Conservation (phyloP, 2,888 invertebrate species). For the Dolichopus griseipennis region DNA sequence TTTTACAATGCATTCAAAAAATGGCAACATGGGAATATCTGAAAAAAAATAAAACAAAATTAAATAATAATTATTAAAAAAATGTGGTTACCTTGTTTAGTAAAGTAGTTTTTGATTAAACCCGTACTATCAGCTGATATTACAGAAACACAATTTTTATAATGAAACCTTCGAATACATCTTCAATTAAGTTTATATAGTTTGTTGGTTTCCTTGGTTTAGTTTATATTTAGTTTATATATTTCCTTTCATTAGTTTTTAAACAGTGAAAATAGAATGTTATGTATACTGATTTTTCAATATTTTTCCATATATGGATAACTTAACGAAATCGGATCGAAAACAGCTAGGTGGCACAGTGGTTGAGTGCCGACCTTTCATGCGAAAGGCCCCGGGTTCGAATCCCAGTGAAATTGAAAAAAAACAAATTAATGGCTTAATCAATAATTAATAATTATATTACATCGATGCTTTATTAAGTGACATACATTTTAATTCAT, state of each 20-base stretch:
- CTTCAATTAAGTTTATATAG: constrained; percentile 34
- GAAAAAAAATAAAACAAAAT: background rate
- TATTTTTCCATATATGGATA: constrained; percentile 39
- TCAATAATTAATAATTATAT: too few species aligned
- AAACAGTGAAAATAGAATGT: constrained; percentile 37
- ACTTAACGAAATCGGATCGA: constrained; percentile 36
- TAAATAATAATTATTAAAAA: too few species aligned
- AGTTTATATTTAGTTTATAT: constrained; percentile 33
- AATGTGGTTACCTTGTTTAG: constrained; percentile 29
- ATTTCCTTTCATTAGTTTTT: constrained; percentile 31
- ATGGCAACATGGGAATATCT: constrained; percentile 37
- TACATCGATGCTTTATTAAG: too few species aligned
- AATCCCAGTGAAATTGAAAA: too few species aligned
- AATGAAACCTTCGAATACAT: constrained; percentile 35
- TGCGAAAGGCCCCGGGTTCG: too few species aligned
- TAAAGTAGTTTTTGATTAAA: constrained; percentile 32
- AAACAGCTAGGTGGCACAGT: too few species aligned
- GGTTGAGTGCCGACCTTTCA: too few species aligned
- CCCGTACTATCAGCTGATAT: constrained; percentile 35
- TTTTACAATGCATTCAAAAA: constrained; percentile 24
- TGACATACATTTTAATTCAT: background rate
- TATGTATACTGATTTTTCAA: constrained; percentile 35
- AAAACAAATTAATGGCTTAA: too few species aligned
- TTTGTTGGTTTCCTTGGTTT: constrained; percentile 36
- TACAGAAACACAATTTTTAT: constrained; percentile 38